Base-by-base conservation (phyloP, 2,888 invertebrate species). In the Trisateles emortualis region DNA sequence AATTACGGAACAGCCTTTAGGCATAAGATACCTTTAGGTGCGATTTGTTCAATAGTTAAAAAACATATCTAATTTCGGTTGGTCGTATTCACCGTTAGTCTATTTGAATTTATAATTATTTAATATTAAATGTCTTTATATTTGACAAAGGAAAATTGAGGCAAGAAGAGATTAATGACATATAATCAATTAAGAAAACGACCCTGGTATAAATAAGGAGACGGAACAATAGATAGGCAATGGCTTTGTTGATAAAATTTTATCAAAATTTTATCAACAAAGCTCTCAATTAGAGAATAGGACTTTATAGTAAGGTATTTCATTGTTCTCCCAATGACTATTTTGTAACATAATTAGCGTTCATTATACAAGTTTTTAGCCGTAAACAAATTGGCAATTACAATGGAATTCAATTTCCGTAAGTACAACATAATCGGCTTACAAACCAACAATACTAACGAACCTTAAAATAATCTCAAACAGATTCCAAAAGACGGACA, bases 381-480 rank as follows among this genome's bases (percentile, higher is more conserved):
- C 14, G 16, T 5, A 43, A 30, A 36, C n/a, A 44, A 58, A 53
- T 58, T 64, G 52, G 40, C 40, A 52, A 63, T 56, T 53, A 53
- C 26, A 52, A 44, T 52, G 11, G n/a, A 55, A 44, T 59, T 51
- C 1, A 43, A 50, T 44, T 45, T 39, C 52, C 32, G 32, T 45
- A 32, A 45, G 40, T 32, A 52, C 30, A 42, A 0, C 9, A 19
- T 51, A 59, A 62, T 55, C 43, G 29, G 51, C 45, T 57, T 53
- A 53, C 9, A 29, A 44, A 42, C 22, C 22, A 43, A 39, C 30
- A 55, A 50, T 33, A 38, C 22, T 40, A 56, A 48, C 33, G 19
- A 38, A 52, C 44, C 48, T 48, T 24, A 33, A 3, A 40, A 30
- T 44, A 50, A 49, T 53, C n/a, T 4, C 10, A 29, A 43, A 40